phyloP scores from a whole-genome alignment of 2,888 invertebrate species.

The Heliconius charithonia region DNA sequence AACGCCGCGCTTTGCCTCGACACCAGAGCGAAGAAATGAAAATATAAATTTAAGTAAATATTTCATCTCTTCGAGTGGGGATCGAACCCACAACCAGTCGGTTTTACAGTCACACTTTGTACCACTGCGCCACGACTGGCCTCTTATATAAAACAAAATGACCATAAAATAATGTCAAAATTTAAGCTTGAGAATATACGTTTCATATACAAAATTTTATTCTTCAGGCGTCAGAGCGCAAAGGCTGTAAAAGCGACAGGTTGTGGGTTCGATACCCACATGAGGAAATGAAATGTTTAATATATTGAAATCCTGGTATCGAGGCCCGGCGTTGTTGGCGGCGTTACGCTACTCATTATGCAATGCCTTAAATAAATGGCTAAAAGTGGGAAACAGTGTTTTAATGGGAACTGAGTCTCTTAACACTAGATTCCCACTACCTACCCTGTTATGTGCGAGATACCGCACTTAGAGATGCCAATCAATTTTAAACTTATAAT shows the following conservation, averaged over 20 bases:
- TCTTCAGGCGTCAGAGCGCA: not conserved
- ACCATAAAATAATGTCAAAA: not conserved
- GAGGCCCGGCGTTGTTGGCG: not conserved
- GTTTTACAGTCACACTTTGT: too few species aligned
- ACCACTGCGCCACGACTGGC: too few species aligned
- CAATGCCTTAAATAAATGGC: not conserved
- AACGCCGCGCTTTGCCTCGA: too few species aligned
- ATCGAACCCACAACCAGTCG: too few species aligned
- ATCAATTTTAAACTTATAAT: not conserved
- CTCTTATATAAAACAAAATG: not conserved
- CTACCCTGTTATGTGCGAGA: not conserved
- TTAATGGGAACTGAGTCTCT: too few species aligned
- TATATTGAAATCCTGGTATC: not conserved
- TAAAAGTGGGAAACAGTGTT: not conserved
- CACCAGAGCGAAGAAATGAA: too few species aligned
- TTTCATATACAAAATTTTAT: not conserved
- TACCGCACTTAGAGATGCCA: too few species aligned
- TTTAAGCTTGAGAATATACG: not conserved
- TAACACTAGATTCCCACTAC: not conserved
- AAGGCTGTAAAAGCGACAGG: not conserved
- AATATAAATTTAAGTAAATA: too few species aligned
- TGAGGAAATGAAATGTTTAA: too few species aligned
- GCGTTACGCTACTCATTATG: not conserved
- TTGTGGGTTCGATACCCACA: too few species aligned
- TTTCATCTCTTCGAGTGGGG: too few species aligned